Base-by-base conservation (phyloP, 2,888 invertebrate genomes). In the Cryptocephalus primarius region DNA sequence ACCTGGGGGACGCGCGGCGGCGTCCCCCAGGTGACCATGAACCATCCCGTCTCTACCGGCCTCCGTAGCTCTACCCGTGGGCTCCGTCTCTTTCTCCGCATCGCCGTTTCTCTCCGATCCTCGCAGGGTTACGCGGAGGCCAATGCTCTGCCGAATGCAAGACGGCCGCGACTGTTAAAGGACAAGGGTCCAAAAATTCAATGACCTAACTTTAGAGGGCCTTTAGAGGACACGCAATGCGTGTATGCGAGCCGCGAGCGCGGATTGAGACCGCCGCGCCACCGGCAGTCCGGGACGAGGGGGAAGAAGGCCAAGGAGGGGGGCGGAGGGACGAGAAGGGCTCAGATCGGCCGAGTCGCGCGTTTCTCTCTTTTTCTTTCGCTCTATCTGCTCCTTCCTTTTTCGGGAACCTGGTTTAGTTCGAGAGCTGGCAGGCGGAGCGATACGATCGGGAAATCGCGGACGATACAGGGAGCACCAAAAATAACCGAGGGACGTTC, bases 191-290 rank as follows among this genome's bases (percentile, higher is more conserved):
- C 63, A 69, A 64, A 60, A 67, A 71, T 70, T 71, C 72, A 70
- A 70, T 71, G 71, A 72, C 72, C 71, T 66, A 70, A 64, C 68
- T 67, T 64, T 69, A 66, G 70, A 72, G 72, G 72, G 66, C 66
- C 65, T 69, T 68, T 68, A 66, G 70, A 72, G 72, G 71, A 66
- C 70, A 70, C 63, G 66, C 66, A 62, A 61, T 63, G 65, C 64
- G 63, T 64, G 62, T 61, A 62, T 60, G 60, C 56, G 60, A 55
- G 51, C 48, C 52, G 54, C 45, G 52, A 49, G 43, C 43, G 49
- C 48, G 48, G 49, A 42, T 49, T 39, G 44, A 14, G 22, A 46
- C 39, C 43, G n/a, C 12, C 12, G 36, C 12, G n/a, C 11, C 11
- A 11, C 36, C 12, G 36, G n/a, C 36, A 2, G 36, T 6, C 36